These are phyloP conservation scores for Salpingus planirostris DNA, from an alignment of 2,888 invertebrate species.

Conservation along the genomic window DNA sequence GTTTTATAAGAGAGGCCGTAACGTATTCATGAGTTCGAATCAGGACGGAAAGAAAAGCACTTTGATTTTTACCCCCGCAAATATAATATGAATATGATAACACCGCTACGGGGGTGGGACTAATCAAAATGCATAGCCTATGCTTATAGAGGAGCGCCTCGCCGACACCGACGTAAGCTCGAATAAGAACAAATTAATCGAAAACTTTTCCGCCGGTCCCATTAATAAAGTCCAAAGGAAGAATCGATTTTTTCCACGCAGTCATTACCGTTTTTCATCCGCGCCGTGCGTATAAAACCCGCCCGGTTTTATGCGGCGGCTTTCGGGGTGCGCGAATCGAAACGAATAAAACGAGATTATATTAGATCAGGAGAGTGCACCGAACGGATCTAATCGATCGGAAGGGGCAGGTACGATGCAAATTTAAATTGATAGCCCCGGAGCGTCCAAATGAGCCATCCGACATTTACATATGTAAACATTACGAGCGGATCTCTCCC, in stretches of 20 bases:
- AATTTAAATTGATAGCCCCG: slow-evolving; percentile 9
- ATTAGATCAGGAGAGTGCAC: slow-evolving; percentile 10
- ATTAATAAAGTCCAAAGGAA: too few species aligned
- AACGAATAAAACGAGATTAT: slow-evolving; percentile 14
- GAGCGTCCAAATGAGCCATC: slow-evolving; percentile 11
- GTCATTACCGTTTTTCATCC: too few species aligned
- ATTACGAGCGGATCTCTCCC: neutral
- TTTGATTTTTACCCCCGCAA: slow-evolving; percentile 41
- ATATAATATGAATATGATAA: slow-evolving; percentile 41
- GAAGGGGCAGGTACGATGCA: slow-evolving; percentile 12
- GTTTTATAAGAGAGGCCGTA: slow-evolving; percentile 31
- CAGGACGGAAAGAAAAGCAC: slow-evolving; percentile 33
- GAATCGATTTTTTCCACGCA: too few species aligned
- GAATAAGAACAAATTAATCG: slow-evolving; percentile 34
- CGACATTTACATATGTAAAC: slow-evolving; percentile 1
- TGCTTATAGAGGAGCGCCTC: too few species aligned
- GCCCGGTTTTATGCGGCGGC: too few species aligned
- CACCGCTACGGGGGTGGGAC: slow-evolving; percentile 32
- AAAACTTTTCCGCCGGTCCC: too few species aligned
- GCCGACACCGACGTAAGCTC: slow-evolving; percentile 30
- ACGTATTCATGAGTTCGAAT: slow-evolving; percentile 38
- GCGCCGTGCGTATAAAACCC: too few species aligned
- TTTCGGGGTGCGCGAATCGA: too few species aligned
- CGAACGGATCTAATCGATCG: slow-evolving; percentile 15
- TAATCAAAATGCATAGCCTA: slow-evolving; percentile 42